Conservation (phyloP, 2,888 invertebrate genomes). For the Drosophila histrio region DNA sequence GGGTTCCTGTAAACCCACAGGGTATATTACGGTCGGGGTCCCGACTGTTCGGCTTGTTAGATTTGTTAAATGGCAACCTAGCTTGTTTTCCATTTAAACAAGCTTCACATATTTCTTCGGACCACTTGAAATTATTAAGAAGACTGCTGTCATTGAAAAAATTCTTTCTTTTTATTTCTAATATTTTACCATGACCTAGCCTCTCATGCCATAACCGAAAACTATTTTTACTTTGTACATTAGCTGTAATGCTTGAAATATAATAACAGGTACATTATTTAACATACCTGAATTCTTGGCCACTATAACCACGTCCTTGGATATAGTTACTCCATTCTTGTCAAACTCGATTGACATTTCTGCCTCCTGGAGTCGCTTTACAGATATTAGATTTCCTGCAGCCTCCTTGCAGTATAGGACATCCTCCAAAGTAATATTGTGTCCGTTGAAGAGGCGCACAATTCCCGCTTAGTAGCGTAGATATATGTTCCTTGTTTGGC, state of each 20-base stretch:
- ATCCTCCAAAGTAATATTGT: conserved; percentile 2
- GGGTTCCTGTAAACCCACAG: no score
- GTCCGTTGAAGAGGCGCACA: neutral
- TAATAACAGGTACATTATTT: neutral
- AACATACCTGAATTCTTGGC: conserved; percentile 3
- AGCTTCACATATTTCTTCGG: neutral
- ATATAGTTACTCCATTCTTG: neutral
- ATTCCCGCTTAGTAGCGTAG: conserved; percentile 3
- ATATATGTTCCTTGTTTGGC: conserved; percentile 9
- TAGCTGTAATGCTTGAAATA: neutral
- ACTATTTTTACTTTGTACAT: neutral
- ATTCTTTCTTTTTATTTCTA: conserved; percentile 1
- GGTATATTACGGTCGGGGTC: no score
- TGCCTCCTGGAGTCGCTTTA: conserved; percentile 2
- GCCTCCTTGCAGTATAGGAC: neutral
- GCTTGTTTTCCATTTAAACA: no score
- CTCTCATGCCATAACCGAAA: conserved; percentile 3
- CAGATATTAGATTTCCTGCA: conserved; percentile 1
- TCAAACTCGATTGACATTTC: conserved; percentile 7
- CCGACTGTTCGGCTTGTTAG: no score
- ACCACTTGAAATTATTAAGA: neutral
- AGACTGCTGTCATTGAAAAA: neutral
- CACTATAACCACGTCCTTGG: conserved; percentile 3
- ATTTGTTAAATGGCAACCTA: no score
- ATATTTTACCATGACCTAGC: neutral